Evolutionary conservation across 1,140 invertebrate genomes (phyloP), one percentile per base, ranked within the genome.

Genomic region (Drosophila bocqueti): DNA sequence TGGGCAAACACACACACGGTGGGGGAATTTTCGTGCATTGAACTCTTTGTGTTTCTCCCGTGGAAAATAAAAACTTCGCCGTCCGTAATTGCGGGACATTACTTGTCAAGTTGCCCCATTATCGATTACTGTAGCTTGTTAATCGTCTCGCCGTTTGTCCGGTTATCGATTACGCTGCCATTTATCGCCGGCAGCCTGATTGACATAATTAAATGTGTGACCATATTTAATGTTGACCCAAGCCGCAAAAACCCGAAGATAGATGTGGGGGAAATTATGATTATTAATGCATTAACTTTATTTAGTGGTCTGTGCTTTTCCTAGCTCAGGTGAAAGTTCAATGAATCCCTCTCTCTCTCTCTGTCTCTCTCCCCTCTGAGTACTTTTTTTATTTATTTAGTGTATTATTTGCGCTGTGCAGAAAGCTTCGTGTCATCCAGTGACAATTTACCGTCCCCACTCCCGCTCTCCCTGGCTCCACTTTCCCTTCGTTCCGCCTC

Each of bases 381-480:
- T 34, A 13, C 15, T 15, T 62, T 8, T 67, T 76, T 57, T 68
- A 46, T 78, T 68, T 72, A 72, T 60, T 52, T 60, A 38, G 69
- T 73, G 57, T 73, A 62, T 65, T 82, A 64, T 73, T 55, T 49
- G 60, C 66, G 36, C 57, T 67, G 73, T 74, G 84, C 64, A 79
- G 84, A 89, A 89, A 89, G 84, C 84, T 81, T 81, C 81, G 77
- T 89, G 84, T 89, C 84, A 89, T 90, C 85, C 85, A 81, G 85
- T 89, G 84, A 89, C 84, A 89, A 89, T 89, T 85, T 89, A 75
- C 78, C 65, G 49, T 36, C 21, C 26, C 49, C 49, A 40, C 15
- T 13, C n/a, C 43, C 24, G 3, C 18, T 21, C 24, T 49, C 24
- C 34, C 34, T 40, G 21, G 21, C 52, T 15, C 18, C 62, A 68